Base-by-base conservation (phyloP, 2,113 vertebrate species). In the Chaenocephalus aceratus region DNA sequence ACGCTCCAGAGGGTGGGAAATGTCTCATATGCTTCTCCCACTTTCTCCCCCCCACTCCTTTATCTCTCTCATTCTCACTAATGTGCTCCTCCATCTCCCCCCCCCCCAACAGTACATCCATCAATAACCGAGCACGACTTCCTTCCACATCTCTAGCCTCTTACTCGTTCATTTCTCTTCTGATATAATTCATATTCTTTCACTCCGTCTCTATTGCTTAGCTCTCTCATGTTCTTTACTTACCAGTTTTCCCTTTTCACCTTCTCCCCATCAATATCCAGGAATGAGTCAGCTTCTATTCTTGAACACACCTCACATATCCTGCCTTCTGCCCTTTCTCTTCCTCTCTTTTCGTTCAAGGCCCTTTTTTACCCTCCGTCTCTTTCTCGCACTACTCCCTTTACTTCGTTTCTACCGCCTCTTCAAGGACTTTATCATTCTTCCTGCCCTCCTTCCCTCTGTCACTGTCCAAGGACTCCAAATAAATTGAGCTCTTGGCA, bases 61-160 rank as follows among this genome's bases (percentile, higher is more conserved):
- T 85, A 81, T 82, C 79, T 54, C 72, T 57, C 80, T 85, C 77
- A 77, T 80, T 86, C 72, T 60, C 83, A 75, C 84, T 78, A 80
- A 88, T 45, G 69, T 64, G 69, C 73, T 83, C 68, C 18, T 80
- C 65, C 69, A 59, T 80, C 68, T n/a, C 76, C 11, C 34, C 75
- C 36, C 26, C 36, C 59, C 70, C 69, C 68, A 41, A 71, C 69
- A 77, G 66, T 15, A 52, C 74, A 65, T 72, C 78, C 74, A 72
- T 85, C 75, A 69, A 76, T 69, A 79, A 71, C 36, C 1, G 8
- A 52, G 67, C 63, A 13, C 6, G 30, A 53, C 72, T 83, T 67
- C 62, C 45, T 10, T 70, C 48, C 62, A 60, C 53, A 0, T 77
- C 73, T 65, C 41, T 14, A 41, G 62, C 75, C 57, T 56, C 63